phyloP scores from a whole-genome alignment of 2,113 vertebrate genomes.

The Cheirogaleus medius region DNA sequence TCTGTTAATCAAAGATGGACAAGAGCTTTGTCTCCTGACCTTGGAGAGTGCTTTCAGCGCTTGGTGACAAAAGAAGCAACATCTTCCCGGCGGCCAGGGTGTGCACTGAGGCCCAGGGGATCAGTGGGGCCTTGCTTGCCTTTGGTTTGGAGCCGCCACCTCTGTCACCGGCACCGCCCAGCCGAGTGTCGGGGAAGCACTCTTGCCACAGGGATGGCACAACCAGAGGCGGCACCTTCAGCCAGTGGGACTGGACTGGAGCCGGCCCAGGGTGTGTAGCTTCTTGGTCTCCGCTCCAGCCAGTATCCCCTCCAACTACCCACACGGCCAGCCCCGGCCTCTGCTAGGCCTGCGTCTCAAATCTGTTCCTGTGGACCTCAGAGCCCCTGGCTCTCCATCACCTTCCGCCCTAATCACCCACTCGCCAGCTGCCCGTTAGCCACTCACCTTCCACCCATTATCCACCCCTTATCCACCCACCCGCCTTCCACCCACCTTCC shows the following conservation, averaged over 20 bases:
- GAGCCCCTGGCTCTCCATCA: not conserved
- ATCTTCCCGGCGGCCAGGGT: not conserved
- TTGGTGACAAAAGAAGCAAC: not conserved
- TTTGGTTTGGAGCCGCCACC: not conserved
- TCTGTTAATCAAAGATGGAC: conserved; percentile 73
- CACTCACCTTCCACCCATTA: not conserved
- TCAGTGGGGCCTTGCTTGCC: not conserved
- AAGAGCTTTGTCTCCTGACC: conserved; percentile 59
- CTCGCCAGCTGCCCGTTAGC: not conserved
- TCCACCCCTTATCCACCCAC: too few relatives aligned
- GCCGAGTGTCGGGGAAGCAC: not conserved
- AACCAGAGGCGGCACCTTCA: not conserved
- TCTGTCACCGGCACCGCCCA: not conserved
- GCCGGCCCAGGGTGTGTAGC: accelerated
- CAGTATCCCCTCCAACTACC: not conserved
- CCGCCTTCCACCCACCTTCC: not conserved
- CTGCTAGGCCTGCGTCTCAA: not conserved
- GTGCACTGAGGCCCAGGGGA: not conserved
- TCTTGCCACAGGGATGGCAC: not conserved
- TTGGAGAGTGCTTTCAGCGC: conserved; percentile 34
- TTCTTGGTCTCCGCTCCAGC: accelerated
- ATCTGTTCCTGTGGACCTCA: not conserved
- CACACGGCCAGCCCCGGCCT: not conserved
- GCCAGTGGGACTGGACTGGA: not conserved
- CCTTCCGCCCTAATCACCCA: not conserved